These are phyloP conservation scores for Machimus atricapillus DNA, from an alignment of 2,888 invertebrate genomes.

Conservation along the genomic window DNA sequence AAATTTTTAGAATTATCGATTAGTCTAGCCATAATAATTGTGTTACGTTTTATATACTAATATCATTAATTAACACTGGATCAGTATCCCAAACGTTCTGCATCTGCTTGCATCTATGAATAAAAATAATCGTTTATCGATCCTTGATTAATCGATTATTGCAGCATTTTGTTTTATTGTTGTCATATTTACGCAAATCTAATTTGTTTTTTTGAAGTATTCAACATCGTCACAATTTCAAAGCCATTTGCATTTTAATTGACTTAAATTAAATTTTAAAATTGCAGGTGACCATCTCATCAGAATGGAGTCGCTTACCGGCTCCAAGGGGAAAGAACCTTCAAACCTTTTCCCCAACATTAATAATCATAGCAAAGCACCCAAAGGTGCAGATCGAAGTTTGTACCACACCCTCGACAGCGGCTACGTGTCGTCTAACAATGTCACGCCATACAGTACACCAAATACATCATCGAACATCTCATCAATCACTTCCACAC, in stretches of 20 bases:
- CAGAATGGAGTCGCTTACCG: constrained; percentile 38
- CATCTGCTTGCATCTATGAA: too few relatives aligned
- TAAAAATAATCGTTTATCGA: too few relatives aligned
- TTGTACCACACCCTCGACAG: constrained; percentile 30
- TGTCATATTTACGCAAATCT: too few relatives aligned
- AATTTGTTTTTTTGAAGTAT: too few relatives aligned
- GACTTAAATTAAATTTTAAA: neutral
- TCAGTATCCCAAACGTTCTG: too few relatives aligned
- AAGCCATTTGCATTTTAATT: neutral
- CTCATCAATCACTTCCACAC: neutral
- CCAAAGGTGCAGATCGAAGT: neutral
- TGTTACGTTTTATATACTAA: too few relatives aligned
- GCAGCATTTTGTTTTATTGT: too few relatives aligned
- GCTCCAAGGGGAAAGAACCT: constrained; percentile 12
- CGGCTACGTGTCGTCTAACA: constrained; percentile 37
- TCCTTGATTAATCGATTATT: too few relatives aligned
- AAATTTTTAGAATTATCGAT: too few relatives aligned
- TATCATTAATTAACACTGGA: too few relatives aligned
- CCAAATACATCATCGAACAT: constrained; percentile 19
- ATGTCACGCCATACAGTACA: constrained; percentile 2
- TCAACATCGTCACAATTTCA: too few relatives aligned
- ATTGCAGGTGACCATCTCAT: neutral
- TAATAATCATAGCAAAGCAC: constrained; percentile 9
- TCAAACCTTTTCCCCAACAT: neutral
- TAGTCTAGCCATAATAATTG: too few relatives aligned